phyloP scores from a whole-genome alignment of 2,113 vertebrate genomes.

The Lethenteron reissneri region DNA sequence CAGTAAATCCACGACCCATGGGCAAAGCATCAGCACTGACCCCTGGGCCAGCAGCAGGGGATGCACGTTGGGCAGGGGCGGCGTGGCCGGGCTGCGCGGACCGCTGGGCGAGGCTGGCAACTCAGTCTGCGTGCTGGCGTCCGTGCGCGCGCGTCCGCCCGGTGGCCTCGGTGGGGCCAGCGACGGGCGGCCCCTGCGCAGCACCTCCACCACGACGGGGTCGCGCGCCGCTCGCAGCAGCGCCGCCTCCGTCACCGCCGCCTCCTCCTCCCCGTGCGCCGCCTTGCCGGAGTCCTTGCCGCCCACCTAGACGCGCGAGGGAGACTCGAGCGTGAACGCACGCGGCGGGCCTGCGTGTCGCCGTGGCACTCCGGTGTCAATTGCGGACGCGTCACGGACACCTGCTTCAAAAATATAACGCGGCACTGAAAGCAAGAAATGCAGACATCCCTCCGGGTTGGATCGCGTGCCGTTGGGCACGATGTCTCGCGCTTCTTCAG shows the following conservation, averaged over 20 bases:
- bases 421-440: too few relatives aligned
- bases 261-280: not conserved
- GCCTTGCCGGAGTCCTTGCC: not conserved
- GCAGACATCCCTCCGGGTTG: too few relatives aligned
- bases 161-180: not conserved
- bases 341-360: too few relatives aligned
- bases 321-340: not conserved
- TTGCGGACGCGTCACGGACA: too few relatives aligned
- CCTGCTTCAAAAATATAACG: too few relatives aligned
- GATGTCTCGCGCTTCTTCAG: too few relatives aligned
- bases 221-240: not conserved
- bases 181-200: not conserved
- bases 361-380: too few relatives aligned
- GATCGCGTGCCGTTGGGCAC: too few relatives aligned
- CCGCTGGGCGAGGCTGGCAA: not conserved
- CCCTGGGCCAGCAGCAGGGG: not conserved
- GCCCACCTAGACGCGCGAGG: not conserved
- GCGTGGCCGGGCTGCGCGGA: not conserved
- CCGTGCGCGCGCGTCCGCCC: not conserved
- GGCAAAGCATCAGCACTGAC: too few relatives aligned
- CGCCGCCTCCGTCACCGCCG: not conserved
- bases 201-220: conserved; percentile 3
- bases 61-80: conserved; percentile 1
- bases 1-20: conserved; percentile 7
- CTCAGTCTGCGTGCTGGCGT: not conserved